These are phyloP conservation scores for Psittacula derbiana DNA, from an alignment of 2,797 vertebrate genomes.

Conservation along the genomic window DNA sequence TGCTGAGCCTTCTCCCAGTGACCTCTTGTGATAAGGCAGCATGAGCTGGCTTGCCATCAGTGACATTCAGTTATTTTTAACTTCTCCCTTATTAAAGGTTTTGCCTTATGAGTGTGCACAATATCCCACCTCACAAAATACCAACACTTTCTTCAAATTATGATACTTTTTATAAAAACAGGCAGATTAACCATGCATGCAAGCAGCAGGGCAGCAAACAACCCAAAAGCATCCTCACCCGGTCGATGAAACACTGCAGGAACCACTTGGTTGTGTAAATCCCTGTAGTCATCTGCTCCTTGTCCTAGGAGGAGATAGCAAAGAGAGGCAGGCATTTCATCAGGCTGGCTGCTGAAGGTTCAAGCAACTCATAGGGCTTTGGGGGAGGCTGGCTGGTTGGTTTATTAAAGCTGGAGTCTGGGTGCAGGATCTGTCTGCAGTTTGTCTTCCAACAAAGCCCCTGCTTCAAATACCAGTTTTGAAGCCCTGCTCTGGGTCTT, in stretches of 20 bases:
- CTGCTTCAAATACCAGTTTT: not conserved
- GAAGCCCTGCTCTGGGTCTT: not conserved
- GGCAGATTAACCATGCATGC: not conserved
- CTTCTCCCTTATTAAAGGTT: not conserved
- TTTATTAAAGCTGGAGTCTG: not conserved
- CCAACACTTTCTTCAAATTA: not conserved
- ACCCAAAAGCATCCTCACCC: constrained; percentile 77
- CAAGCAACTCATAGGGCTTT: not conserved
- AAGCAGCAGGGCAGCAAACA: not conserved
- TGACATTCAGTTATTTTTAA: not conserved
- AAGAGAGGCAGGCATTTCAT: not conserved
- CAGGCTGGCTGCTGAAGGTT: not conserved
- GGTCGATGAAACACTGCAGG: constrained; percentile 92
- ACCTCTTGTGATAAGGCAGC: not conserved
- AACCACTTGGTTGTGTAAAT: constrained; percentile 96
- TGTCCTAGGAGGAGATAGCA: constrained; percentile 78
- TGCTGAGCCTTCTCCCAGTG: not conserved
- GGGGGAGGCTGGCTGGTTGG: not conserved
- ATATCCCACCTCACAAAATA: not conserved
- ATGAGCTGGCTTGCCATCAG: not conserved
- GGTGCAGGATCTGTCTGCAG: not conserved
- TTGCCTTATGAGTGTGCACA: not conserved
- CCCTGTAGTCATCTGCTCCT: constrained; percentile 90
- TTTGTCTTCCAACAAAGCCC: not conserved
- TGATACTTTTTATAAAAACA: not conserved